phyloP scores from a whole-genome alignment of 2,888 invertebrate genomes.

The Halictus ligatus region DNA sequence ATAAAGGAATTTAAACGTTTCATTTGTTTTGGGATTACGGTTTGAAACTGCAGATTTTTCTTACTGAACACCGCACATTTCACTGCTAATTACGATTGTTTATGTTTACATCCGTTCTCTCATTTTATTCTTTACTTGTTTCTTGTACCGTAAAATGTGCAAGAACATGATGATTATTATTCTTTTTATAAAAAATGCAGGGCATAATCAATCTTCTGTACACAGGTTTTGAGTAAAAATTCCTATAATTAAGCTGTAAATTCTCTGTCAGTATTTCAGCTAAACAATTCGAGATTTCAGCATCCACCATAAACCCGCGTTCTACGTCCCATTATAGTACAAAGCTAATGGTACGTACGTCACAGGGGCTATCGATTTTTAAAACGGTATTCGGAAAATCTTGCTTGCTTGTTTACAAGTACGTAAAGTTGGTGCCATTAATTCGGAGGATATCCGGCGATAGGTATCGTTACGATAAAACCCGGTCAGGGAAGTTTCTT shows the following conservation, averaged over 20 bases:
- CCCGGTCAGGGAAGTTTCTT: not conserved
- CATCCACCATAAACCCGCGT: too few relatives aligned
- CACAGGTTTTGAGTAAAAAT: too few relatives aligned
- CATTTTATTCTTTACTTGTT: not conserved
- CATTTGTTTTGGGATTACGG: not conserved
- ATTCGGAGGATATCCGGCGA: not conserved
- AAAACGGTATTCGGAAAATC: not conserved
- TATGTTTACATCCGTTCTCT: not conserved
- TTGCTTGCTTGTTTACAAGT: not conserved
- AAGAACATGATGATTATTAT: not conserved
- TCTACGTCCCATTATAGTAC: not conserved
- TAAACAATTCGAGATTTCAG: too few relatives aligned
- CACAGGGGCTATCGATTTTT: not conserved
- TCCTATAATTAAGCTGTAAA: too few relatives aligned
- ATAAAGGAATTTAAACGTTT: not conserved
- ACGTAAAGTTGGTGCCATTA: not conserved
- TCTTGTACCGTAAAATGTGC: not conserved
- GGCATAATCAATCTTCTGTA: too few relatives aligned
- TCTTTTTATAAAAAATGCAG: not conserved
- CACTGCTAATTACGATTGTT: not conserved
- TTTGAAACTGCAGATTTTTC: not conserved
- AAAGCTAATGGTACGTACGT: not conserved
- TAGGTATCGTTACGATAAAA: not conserved
- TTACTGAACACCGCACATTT: not conserved
- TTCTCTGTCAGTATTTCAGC: too few relatives aligned